Conservation (phyloP, 2,888 invertebrate species). For the Keiferia lycopersicella region DNA sequence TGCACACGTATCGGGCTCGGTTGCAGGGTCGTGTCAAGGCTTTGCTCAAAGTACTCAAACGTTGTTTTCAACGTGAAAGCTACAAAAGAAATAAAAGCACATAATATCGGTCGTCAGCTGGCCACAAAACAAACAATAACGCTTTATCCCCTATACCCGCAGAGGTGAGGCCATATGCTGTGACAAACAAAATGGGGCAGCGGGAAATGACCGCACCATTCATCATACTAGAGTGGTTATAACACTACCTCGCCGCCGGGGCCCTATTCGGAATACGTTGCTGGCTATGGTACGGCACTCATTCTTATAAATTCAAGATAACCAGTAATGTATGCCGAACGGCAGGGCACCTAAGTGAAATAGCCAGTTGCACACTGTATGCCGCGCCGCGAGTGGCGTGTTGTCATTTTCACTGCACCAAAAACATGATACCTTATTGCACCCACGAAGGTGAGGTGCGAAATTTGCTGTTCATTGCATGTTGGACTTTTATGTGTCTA, state of each 20-base stretch:
- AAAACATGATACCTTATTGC: background rate
- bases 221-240: conserved; percentile 54
- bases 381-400: conserved; percentile 62
- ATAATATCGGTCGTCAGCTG: conserved; percentile 21
- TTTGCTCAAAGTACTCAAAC: background rate
- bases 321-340: too few relatives aligned
- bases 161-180: conserved; percentile 69
- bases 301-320: too few relatives aligned
- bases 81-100: background rate
- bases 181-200: conserved; percentile 61
- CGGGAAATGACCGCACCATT: conserved; percentile 69
- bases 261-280: too few relatives aligned
- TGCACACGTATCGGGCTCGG: too few relatives aligned
- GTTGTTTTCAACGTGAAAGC: conserved; percentile 5
- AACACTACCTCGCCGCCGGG: too few relatives aligned
- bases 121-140: conserved; percentile 59
- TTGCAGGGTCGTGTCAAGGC: too few relatives aligned
- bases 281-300: too few relatives aligned
- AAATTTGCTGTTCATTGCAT: conserved; percentile 2
- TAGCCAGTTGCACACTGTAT: conserved; percentile 65
- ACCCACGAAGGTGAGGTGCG: background rate
- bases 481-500: background rate
- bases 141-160: conserved; percentile 44
- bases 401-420: conserved; percentile 58
- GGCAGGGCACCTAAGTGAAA: too few relatives aligned